Evolutionary conservation across 2,888 invertebrate genomes (phyloP), one percentile per base, ranked within the genome.

Genomic region (Drosophila pullipes): DNA sequence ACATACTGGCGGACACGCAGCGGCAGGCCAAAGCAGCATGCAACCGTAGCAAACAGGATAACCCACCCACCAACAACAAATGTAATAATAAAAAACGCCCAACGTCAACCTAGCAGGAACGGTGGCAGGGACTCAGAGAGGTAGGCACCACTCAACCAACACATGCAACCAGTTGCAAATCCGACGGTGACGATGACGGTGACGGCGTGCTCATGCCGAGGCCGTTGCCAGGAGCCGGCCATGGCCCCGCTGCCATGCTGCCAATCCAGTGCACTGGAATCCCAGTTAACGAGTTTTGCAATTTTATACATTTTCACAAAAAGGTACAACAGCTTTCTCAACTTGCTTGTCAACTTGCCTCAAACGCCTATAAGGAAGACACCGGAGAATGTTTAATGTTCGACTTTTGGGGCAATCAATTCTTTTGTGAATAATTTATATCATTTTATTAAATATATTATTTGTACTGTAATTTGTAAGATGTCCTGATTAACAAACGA

Each of bases 261-360:
- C 71, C 83, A 82, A 77, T 77, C 81, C 77, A 50, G 65, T 70
- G 76, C 86, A 77, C 75, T 77, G 85, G 79, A 88, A 88, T 88
- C 73, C 70, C 85, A 86, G 86, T 85, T 86, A 86, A 86, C 86
- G 85, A 86, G 86, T 90, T 86, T 89, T 79, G 68, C 66, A 65
- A 77, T 86, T 89, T 71, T 73, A 64, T 73, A 75, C 83, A 50
- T 47, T 9, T 65, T 60, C 49, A 37, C 47, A 16, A 11, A 41
- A 41, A 65, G 58, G 52, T 68, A 54, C 65, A 22, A 31, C 53
- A 52, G 16, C 53, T 70, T 49, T 62, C 44, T 44, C 44, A 41
- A 50, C 30, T 39, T 13, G 53, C 57, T 52, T 50, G 57, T 0
- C 53, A 53, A 30, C 50, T 39, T n/a, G 18, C 33, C 6, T 22